Percentiles rank a stretch among this genome's conserved stretches.
phyloP scores from a whole-genome alignment of 2,888 invertebrate genomes.

The Ctena decussata region DNA sequence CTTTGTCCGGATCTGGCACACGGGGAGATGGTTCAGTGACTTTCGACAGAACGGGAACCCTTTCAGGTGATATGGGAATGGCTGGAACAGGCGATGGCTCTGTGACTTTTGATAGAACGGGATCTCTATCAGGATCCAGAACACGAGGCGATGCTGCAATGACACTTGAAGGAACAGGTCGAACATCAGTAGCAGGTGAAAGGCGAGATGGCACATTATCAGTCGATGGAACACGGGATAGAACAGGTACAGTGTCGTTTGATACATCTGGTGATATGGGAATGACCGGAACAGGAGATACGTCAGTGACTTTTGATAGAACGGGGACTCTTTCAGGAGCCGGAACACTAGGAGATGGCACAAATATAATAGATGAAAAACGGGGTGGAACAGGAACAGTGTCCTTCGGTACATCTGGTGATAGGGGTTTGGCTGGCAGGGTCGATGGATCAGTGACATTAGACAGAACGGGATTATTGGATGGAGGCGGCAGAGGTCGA shows the following conservation, averaged over 20 bases:
- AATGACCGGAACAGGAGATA: not conserved
- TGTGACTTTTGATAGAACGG: not conserved
- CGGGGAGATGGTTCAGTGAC: not conserved
- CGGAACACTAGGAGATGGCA: too few relatives aligned
- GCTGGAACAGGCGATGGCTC: not conserved
- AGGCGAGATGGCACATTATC: not conserved
- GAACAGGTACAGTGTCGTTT: not conserved
- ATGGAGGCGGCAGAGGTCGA: not conserved
- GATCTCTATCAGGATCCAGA: not conserved
- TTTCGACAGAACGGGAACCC: not conserved
- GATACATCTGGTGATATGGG: too few relatives aligned
- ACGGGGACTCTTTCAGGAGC: too few relatives aligned
- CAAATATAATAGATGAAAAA: not conserved
- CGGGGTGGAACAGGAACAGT: too few relatives aligned
- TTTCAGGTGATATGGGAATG: not conserved
- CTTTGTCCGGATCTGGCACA: not conserved
- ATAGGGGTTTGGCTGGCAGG: too few relatives aligned
- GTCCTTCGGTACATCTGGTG: too few relatives aligned
- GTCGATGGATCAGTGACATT: too few relatives aligned
- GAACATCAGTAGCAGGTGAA: not conserved
- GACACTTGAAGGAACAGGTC: not conserved
- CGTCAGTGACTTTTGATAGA: not conserved
- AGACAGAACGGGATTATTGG: not conserved
- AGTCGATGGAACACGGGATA: not conserved
- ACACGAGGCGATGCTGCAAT: not conserved